Evolutionary conservation across 2,113 vertebrate genomes (phyloP), one percentile per base, ranked within the genome.

Genomic region (Phylloscopus trochilus): DNA sequence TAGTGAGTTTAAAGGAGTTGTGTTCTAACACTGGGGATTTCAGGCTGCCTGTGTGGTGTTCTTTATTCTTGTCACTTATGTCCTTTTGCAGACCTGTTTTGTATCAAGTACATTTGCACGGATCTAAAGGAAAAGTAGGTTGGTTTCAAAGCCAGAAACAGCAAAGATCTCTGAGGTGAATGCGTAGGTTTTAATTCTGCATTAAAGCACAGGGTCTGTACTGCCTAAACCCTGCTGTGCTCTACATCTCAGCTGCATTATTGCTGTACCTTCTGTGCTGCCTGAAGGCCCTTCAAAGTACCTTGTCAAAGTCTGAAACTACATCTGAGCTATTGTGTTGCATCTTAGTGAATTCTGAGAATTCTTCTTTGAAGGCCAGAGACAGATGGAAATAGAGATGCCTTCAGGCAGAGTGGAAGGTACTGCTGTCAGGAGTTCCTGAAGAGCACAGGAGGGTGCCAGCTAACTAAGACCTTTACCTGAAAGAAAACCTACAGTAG

Each of bases 141-240:
- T 97, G 69, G 79, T 86, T 93, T 84, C 67, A 87, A 95, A 95
- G 82, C 59, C 74, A 82, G 46, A 17, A 76, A 41, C 83, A 83
- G 31, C 62, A 64, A 55, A 70, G 72, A 44, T 76, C 7, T 1
- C 31, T 39, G 87, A 79, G 81, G 51, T 86, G 82, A 51, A 41
- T 20, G 23, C 0, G 1, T 85, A 37, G 18, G 43, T 64, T 89
- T 95, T 92, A 93, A 13, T 88, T 83, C 70, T 66, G 19, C 59
- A 17, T 91, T 88, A 82, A 70, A 83, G 41, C 46, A 10, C 62
- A 47, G 35, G n/a, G 39, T 52, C 43, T 73, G 72, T 47, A 16
- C 43, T 76, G 56, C 63, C 51, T 87, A 72, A 96, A 18, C 69
- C 84, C 85, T 81, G 31, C 85, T 94, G 43, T 89, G 74, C 83